Evolutionary conservation across 2,797 vertebrate species (phyloP), one percentile per base, ranked within the genome.

Genomic region (Xerus rutilus): DNA sequence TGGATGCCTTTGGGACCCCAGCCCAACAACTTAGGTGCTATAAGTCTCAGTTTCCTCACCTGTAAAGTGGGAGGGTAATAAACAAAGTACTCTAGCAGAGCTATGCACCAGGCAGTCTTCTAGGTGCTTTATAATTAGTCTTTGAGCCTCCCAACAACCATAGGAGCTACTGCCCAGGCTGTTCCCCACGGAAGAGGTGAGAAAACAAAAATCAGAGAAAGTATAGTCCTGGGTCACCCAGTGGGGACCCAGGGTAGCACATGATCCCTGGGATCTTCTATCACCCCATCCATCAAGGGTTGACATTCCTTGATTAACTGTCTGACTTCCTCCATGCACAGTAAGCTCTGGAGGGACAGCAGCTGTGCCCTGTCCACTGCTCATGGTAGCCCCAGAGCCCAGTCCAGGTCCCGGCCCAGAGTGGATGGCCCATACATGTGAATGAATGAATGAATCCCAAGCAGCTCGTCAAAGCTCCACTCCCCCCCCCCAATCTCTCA

Each of bases 281-380:
- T 21, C 8, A 0, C 0, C 32, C 47, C 49, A 11, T 14, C 64
- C 14, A 0, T 0, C 15, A 30, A 10, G 64, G 18, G 1, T 7
- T 7, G 4, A 7, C 45, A n/a, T 32, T 4, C 14, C 20, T 65
- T 43, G 15, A 57, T 70, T 35, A 35, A 7, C 11, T 25, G 25
- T 67, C 92, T 14, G 18, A 57, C 32, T 14, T 91, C 6, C 12
- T 8, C 69, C 13, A 0, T 1, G 18, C 47, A 54, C 5, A 7
- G 9, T 13, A 32, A 57, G 7, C 21, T 69, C 30, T 11, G 17
- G 18, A 20, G 82, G 45, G 32, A 15, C 35, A 21, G 28, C 4
- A 6, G 0, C 5, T 2, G 0, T 12, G 4, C 25, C 69, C 32
- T n/a, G 65, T 9, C 23, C 17, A 21, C 32, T 30, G 6, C 28